Conservation (phyloP, 2,888 invertebrate species). For the Cryptus viduatorius region DNA sequence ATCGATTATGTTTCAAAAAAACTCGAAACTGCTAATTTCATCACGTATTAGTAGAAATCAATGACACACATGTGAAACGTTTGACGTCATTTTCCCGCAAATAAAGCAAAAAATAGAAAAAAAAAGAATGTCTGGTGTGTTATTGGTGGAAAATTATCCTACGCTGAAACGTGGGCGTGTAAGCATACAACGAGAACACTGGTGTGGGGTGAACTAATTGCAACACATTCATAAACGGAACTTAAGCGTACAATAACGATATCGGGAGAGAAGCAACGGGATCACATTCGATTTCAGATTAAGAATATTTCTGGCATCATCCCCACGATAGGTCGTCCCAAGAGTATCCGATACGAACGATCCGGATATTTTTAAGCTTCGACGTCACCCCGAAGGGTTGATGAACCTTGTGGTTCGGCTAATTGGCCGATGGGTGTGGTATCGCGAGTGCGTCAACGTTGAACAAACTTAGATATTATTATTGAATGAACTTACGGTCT, state of each 20-base stretch:
- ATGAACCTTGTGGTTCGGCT: conserved; percentile 56
- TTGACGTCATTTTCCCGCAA: conserved; percentile 60
- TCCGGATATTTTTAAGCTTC: conserved; percentile 42
- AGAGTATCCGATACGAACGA: conserved; percentile 4
- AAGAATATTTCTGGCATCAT: conserved; percentile 44
- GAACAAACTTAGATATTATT: conserved; percentile 48
- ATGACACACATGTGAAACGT: conserved; percentile 23
- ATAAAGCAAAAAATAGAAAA: background rate
- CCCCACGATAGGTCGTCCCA: background rate
- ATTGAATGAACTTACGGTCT: conserved; percentile 55
- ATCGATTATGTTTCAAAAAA: background rate
- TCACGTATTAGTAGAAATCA: background rate
- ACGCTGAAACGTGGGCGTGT: conserved; percentile 48
- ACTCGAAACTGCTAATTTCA: background rate
- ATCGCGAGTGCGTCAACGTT: conserved; percentile 54
- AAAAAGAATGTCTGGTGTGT: background rate
- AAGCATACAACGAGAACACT: conserved; percentile 50
- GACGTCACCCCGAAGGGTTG: conserved; percentile 51
- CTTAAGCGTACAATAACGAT: conserved; percentile 22
- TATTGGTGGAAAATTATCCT: conserved; percentile 55
- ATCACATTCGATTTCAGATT: conserved; percentile 50
- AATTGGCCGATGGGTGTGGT: conserved; percentile 60
- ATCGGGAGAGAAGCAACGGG: conserved; percentile 11
- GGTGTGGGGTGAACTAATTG: conserved; percentile 56
- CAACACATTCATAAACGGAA: conserved; percentile 61